A percentile compares a stretch with the other conserved stretches of the same genome.
Evolutionary conservation across 2,797 vertebrate species (phyloP).

Genomic region (Cyclopterus lumpus): DNA sequence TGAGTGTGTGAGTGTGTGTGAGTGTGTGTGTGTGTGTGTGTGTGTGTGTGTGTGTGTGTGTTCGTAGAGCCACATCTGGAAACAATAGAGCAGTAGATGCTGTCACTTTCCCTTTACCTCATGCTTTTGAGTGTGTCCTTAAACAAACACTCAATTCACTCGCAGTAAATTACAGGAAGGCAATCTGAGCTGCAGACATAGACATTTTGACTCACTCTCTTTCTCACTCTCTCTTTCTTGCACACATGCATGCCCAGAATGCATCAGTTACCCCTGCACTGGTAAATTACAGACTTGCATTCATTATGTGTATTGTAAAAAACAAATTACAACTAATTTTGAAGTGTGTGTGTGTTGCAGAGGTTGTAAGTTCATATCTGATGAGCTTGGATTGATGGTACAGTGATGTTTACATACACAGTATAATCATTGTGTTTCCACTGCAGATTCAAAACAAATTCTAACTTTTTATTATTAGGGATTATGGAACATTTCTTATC

Average conservation of each 20-base stretch:
- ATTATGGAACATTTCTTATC: slow-evolving; percentile 38
- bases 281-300: slow-evolving; percentile 51
- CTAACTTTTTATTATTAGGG: no score
- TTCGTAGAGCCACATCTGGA: slow-evolving; percentile 76
- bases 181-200: slow-evolving; percentile 70
- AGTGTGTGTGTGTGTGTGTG: slow-evolving; percentile 8
- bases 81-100: slow-evolving; percentile 77
- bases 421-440: slow-evolving; percentile 58
- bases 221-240: not conserved
- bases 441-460: slow-evolving; percentile 52
- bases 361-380: slow-evolving; percentile 33
- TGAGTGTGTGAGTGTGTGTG: not conserved
- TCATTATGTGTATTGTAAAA: slow-evolving; percentile 43
- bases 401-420: slow-evolving; percentile 53
- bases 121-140: slow-evolving; percentile 74
- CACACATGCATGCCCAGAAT: slow-evolving; percentile 24
- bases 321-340: slow-evolving; percentile 49
- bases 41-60: slow-evolving; percentile 25
- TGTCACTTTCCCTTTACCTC: slow-evolving; percentile 81
- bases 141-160: slow-evolving; percentile 83
- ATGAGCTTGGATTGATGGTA: slow-evolving; percentile 52
- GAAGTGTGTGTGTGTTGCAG: slow-evolving; percentile 23
- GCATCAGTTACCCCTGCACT: slow-evolving; percentile 36
- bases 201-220: slow-evolving; percentile 54
- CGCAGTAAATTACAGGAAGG: slow-evolving; percentile 80